phyloP scores from a whole-genome alignment of 2,113 vertebrate genomes.

The Mellivora capensis region DNA sequence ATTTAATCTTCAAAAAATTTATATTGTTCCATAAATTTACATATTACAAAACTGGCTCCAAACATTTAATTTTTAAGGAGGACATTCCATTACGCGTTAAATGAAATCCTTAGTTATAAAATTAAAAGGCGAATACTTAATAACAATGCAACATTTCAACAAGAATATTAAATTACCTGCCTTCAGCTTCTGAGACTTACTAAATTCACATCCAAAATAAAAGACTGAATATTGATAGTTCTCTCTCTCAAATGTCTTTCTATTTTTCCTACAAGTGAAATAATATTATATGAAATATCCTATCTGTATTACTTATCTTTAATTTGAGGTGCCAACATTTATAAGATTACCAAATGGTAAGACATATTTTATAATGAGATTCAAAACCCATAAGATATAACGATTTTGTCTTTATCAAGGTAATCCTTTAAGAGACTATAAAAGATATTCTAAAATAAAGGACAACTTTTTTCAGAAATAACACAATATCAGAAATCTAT shows the following conservation, averaged over 20 bases:
- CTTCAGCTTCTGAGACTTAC: neutral
- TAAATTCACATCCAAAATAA: conserved; percentile 2
- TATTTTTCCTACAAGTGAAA: neutral
- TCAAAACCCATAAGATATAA: neutral
- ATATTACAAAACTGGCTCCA: neutral
- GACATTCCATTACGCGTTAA: neutral
- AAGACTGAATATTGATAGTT: neutral
- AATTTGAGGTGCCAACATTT: neutral
- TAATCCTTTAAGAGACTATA: neutral
- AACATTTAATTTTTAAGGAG: conserved; percentile 22
- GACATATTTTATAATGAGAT: neutral
- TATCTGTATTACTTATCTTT: neutral
- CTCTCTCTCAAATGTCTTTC: neutral
- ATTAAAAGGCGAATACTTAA: neutral
- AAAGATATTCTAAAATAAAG: conserved; percentile 1
- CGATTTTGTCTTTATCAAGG: neutral
- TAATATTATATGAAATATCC: neutral
- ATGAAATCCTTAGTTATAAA: conserved; percentile 15
- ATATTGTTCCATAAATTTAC: neutral
- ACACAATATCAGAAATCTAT: neutral
- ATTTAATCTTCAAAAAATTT: neutral
- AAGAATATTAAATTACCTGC: conserved; percentile 1
- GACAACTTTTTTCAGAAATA: neutral
- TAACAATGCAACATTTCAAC: neutral
- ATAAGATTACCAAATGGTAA: conserved; percentile 17